Evolutionary conservation across 1,140 invertebrate species (phyloP).

Genomic region (Saccostrea echinata): DNA sequence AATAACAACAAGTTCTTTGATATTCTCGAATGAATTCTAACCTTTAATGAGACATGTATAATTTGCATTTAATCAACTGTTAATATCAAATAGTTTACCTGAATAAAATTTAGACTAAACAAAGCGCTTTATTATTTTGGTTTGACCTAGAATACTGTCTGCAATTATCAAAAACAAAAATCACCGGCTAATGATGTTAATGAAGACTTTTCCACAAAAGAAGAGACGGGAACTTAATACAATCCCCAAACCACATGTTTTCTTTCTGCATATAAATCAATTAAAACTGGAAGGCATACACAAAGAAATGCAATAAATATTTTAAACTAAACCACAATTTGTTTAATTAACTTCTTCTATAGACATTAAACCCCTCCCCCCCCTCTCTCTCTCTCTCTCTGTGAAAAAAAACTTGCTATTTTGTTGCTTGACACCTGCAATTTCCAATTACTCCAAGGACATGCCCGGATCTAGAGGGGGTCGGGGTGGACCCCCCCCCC

Average conservation of each 20-base stretch:
- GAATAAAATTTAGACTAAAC: neutral
- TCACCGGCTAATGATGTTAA: neutral
- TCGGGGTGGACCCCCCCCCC: too few species aligned
- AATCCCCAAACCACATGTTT: neutral
- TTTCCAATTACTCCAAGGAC: too few species aligned
- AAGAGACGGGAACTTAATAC: neutral
- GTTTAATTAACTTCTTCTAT: neutral
- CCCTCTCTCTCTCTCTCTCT: constrained; percentile 15
- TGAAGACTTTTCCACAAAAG: neutral
- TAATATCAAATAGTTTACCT: neutral
- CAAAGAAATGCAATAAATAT: neutral
- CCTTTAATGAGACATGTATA: neutral
- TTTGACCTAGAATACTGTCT: constrained; percentile 11
- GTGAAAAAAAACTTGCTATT: neutral
- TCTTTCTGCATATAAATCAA: neutral
- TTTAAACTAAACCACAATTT: neutral
- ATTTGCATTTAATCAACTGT: constrained; percentile 36
- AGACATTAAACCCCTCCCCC: neutral
- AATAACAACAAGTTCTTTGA: neutral
- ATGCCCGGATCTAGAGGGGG: too few species aligned
- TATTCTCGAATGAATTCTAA: neutral
- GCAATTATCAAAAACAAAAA: neutral
- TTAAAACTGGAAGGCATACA: neutral
- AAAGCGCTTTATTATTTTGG: neutral
- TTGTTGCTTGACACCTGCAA: neutral